phyloP scores from a whole-genome alignment of 2,888 invertebrate genomes.

The Stenichneumon culpator region DNA sequence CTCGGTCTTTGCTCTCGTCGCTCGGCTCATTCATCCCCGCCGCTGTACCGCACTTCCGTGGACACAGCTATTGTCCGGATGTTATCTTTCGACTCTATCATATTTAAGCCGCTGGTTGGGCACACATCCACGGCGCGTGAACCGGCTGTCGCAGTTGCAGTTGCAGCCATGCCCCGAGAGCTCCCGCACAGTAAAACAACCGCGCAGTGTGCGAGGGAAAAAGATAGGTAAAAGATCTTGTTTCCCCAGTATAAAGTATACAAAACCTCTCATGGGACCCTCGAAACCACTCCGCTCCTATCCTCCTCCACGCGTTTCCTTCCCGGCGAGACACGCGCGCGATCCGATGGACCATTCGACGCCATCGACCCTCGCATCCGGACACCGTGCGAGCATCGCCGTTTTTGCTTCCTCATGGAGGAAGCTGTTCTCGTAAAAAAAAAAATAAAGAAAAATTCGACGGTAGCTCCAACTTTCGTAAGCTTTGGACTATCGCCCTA shows the following conservation, averaged over 20 bases:
- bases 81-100: constrained; percentile 59
- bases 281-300: constrained; percentile 54
- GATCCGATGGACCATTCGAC: constrained; percentile 48
- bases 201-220: background rate
- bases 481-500: background rate
- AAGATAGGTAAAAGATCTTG: constrained; percentile 51
- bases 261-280: constrained; percentile 39
- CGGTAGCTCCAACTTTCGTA: too few relatives aligned
- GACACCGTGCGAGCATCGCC: constrained; percentile 46
- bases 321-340: constrained; percentile 60
- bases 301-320: constrained; percentile 58
- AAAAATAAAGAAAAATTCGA: background rate
- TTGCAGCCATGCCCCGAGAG: constrained; percentile 3
- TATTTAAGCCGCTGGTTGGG: constrained; percentile 48
- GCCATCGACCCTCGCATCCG: constrained; percentile 60
- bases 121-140: constrained; percentile 28
- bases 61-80: constrained; percentile 51
- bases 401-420: background rate
- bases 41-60: constrained; percentile 51
- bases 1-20: background rate
- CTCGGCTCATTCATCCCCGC: background rate
- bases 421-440: background rate
- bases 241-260: constrained; percentile 59
- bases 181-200: background rate
- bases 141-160: constrained; percentile 58